Evolutionary conservation across 2,113 vertebrate genomes (phyloP).

Genomic region (Passerina amoena): DNA sequence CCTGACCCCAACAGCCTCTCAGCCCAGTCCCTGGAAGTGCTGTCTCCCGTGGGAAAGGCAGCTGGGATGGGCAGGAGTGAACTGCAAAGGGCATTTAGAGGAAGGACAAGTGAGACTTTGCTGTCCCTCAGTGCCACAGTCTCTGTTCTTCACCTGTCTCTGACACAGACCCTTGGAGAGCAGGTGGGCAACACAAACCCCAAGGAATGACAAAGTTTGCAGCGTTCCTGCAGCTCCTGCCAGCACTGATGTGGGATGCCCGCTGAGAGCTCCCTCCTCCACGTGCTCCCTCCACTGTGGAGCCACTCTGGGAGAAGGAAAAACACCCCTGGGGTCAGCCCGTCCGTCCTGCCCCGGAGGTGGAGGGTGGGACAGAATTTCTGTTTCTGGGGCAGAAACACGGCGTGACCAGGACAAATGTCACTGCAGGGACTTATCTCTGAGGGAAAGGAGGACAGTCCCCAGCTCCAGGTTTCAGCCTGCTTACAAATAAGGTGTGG

Average conservation of each 20-base stretch:
- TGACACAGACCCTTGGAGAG: neutral
- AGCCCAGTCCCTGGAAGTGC: neutral
- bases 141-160: neutral
- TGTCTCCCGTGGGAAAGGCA: neutral
- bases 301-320: neutral
- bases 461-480: neutral
- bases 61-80: neutral
- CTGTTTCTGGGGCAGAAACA: neutral
- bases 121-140: neutral
- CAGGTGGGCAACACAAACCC: neutral
- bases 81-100: neutral
- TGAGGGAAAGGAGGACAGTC: neutral
- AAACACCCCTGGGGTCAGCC: neutral
- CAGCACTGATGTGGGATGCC: neutral
- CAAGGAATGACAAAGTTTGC: slow-evolving; percentile 14
- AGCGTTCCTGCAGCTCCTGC: neutral
- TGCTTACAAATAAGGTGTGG: neutral
- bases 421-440: neutral
- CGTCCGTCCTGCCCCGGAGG: neutral
- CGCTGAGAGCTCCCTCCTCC: neutral
- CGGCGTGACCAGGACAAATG: neutral
- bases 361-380: neutral
- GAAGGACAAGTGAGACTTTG: neutral
- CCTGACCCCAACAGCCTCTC: neutral
- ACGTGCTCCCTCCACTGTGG: accelerated